Evolutionary conservation across 1,140 invertebrate genomes (phyloP).

Genomic region (Drosophila santomea): DNA sequence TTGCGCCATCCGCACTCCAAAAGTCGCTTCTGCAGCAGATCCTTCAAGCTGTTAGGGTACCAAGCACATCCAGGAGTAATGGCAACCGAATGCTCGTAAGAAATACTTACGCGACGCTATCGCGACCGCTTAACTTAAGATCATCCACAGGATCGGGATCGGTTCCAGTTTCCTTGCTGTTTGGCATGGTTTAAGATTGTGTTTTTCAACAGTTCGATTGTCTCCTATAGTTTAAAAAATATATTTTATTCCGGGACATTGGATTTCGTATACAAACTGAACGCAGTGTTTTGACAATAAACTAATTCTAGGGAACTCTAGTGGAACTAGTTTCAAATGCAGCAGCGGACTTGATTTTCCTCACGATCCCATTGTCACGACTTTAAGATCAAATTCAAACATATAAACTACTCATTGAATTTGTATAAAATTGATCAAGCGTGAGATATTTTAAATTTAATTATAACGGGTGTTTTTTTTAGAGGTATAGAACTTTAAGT

Average conservation of each 20-base stretch:
- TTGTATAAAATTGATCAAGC: too few relatives aligned
- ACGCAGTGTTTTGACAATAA: constrained; percentile 1
- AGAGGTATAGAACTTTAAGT: too few relatives aligned
- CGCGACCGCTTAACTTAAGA: constrained; percentile 8
- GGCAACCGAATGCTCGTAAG: neutral
- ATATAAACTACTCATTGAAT: too few relatives aligned
- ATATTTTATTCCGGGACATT: neutral
- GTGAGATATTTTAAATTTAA: too few relatives aligned
- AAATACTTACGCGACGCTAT: constrained; percentile 27
- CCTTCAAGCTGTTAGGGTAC: constrained; percentile 87
- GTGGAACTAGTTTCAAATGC: constrained; percentile 4
- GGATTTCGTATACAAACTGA: constrained; percentile 7
- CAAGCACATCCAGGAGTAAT: neutral
- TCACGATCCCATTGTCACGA: neutral
- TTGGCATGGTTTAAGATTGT: constrained; percentile 16
- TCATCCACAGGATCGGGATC: constrained; percentile 23
- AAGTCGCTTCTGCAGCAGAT: constrained; percentile 91
- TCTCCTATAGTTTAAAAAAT: neutral
- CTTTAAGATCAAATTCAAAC: too few relatives aligned
- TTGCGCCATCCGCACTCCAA: constrained; percentile 96
- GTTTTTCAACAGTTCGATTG: neutral
- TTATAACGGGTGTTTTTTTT: too few relatives aligned
- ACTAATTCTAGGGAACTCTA: neutral
- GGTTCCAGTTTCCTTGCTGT: constrained; percentile 37
- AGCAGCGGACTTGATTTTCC: neutral